Base-by-base conservation (phyloP, 2,113 vertebrate species). In the Spilogale gracilis region DNA sequence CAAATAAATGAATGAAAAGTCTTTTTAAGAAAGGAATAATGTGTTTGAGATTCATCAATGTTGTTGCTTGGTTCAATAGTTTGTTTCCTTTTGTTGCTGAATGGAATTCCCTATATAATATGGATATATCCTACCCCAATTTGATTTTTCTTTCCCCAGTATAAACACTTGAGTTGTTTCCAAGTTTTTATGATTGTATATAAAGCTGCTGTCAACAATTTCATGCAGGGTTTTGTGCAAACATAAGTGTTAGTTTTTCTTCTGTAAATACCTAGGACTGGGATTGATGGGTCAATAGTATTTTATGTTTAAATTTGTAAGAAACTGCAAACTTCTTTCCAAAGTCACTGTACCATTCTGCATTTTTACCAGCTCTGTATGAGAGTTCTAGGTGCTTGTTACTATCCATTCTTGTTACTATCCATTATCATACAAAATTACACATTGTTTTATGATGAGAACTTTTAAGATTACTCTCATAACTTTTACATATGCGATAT, bases 281-380 rank as follows among this genome's bases (percentile, higher is more conserved):
- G 54, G n/a, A 92, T 95, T 43, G 9, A 69, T 95, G 61, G 32
- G 16, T 82, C 82, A 67, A 25, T 83, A 32, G 7, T 84, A 85
- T 85, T 91, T 96, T 94, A 91, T 65, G 7, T 96, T 83, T 67
- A 93, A 69, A 48, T 65, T 23, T 43, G 18, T 76, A 52, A 76
- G 65, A 81, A 94, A 87, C 30, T 76, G 76, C 56, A 65, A 56
- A 73, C 27, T 48, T 94, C 83, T 86, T 81, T 32, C 43, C 7
- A 65, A 81, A 32, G 16, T 67, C 20, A 14, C 13, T 81, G 2
- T 74, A 38, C 48, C 48, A 54, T 90, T 85, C 86, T 91, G 12
- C 65, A 87, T 87, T 82, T 30, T 14, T 14, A 43, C 13, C 21
- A 91, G 58, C 82, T 91, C 10, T 38, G 5, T 43, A 45, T 56